These are phyloP conservation scores for Ylistrum balloti DNA, from an alignment of 1,140 invertebrate species.

Conservation along the genomic window DNA sequence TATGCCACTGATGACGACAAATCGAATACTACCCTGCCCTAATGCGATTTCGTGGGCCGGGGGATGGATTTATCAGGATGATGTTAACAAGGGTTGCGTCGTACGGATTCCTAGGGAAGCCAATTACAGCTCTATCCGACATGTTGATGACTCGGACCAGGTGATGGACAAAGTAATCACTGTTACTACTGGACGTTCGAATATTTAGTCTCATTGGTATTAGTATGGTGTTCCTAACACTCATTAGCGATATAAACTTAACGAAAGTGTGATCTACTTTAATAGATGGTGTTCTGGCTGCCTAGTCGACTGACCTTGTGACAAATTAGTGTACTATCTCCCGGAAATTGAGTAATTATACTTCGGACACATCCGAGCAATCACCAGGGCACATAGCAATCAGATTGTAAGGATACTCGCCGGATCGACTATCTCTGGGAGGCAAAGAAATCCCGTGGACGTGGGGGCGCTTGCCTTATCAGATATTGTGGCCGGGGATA, in stretches of 20 bases:
- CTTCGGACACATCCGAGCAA: neutral
- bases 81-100: neutral
- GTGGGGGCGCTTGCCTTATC: neutral
- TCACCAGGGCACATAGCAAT: no score
- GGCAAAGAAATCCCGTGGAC: no score
- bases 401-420: neutral
- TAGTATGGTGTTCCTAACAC: no score
- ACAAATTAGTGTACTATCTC: neutral
- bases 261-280: neutral
- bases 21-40: neutral
- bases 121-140: neutral
- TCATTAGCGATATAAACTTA: neutral
- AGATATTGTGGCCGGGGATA: neutral
- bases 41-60: neutral
- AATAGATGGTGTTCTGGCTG: neutral
- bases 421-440: no score
- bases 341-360: neutral
- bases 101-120: neutral
- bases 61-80: neutral
- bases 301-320: neutral
- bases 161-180: neutral
- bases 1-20: slow-evolving; percentile 2
- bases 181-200: neutral
- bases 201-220: neutral
- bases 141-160: neutral